Percentiles rank a stretch among this genome's conserved stretches.
Evolutionary conservation across 2,888 invertebrate genomes (phyloP).

Genomic region (Antheraea yamamai): DNA sequence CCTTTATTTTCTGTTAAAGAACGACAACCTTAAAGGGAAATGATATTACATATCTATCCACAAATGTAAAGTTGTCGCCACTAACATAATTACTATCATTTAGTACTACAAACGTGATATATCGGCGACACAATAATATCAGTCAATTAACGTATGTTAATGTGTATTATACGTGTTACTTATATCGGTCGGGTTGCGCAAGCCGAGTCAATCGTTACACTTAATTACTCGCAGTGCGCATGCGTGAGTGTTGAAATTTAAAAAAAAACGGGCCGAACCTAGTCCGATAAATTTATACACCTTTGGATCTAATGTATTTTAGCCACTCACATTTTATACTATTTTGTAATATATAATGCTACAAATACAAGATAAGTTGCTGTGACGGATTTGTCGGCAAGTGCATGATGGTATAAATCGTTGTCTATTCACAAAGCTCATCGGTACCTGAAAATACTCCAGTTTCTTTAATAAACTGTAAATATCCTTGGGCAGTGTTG

Average conservation of each 20-base stretch:
- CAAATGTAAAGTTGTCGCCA: background rate
- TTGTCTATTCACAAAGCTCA: too few species aligned
- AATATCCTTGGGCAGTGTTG: too few species aligned
- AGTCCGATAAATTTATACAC: background rate
- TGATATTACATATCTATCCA: background rate
- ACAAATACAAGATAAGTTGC: too few species aligned
- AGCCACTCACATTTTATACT: too few species aligned
- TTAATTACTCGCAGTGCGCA: slow-evolving; percentile 13
- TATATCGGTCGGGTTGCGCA: background rate
- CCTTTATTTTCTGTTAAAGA: background rate
- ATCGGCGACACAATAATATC: background rate
- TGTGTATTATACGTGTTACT: slow-evolving; percentile 3
- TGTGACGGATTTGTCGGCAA: too few species aligned
- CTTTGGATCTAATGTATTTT: background rate
- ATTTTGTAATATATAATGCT: too few species aligned
- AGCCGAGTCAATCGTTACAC: slow-evolving; percentile 8
- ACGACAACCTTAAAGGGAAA: background rate
- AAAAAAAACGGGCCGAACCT: background rate
- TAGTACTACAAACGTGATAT: background rate
- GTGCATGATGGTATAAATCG: too few species aligned
- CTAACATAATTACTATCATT: background rate
- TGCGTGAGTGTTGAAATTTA: background rate
- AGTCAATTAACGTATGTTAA: background rate
- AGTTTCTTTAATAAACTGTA: too few species aligned
- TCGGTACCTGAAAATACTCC: too few species aligned